These are phyloP conservation scores for Rhombomys opimus DNA, from an alignment of 2,113 vertebrate genomes.

Conservation along the genomic window DNA sequence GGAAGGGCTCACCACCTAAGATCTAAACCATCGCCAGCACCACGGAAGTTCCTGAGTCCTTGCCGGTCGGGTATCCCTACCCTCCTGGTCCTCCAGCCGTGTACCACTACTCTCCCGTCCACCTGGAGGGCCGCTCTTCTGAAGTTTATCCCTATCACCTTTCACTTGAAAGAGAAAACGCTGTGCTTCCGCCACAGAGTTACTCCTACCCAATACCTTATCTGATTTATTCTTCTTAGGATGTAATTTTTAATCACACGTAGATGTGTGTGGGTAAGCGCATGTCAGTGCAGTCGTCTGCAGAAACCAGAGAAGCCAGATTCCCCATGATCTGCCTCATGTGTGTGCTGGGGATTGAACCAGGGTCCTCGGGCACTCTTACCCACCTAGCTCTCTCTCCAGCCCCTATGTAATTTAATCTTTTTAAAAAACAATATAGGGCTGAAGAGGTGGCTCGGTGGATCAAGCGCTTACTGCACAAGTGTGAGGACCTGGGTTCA, in stretches of 20 bases:
- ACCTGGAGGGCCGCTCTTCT: not conserved
- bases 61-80: not conserved
- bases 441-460: not conserved
- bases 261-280: not conserved
- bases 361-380: not conserved
- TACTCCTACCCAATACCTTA: not conserved
- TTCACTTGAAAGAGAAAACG: slow-evolving; percentile 24
- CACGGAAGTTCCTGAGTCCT: not conserved
- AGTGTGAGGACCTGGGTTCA: not conserved
- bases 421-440: not conserved
- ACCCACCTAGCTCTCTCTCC: not conserved
- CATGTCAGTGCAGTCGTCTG: not conserved
- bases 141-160: slow-evolving; percentile 9
- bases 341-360: not conserved
- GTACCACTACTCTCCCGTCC: not conserved
- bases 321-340: not conserved
- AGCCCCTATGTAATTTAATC: not conserved
- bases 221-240: not conserved
- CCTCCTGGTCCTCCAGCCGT: not conserved
- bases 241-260: not conserved
- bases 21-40: not conserved
- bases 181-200: not conserved
- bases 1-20: not conserved
- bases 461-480: not conserved
- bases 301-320: not conserved